phyloP scores from a whole-genome alignment of 2,888 invertebrate species.

The Conchocele bisecta region DNA sequence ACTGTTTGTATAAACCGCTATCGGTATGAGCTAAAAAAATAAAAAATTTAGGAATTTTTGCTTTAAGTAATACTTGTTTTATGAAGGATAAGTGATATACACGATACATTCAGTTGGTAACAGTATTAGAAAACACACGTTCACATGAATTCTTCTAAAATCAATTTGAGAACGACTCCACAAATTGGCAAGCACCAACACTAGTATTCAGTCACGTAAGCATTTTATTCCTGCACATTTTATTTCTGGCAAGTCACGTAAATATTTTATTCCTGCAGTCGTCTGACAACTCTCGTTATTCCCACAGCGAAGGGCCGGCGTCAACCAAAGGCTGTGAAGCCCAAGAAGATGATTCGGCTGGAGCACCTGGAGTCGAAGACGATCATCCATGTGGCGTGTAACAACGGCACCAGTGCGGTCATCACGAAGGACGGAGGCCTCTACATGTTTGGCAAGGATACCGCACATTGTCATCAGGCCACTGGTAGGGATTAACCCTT shows the following conservation, averaged over 20 bases:
- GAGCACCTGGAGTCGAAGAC: slow-evolving; percentile 95
- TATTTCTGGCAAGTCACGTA: too few species aligned
- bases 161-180: too few species aligned
- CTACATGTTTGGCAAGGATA: slow-evolving; percentile 96
- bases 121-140: too few species aligned
- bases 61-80: too few species aligned
- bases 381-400: slow-evolving; percentile 93
- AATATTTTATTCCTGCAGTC: too few species aligned
- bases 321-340: slow-evolving; percentile 94
- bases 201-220: too few species aligned
- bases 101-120: too few species aligned
- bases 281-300: background rate
- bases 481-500: slow-evolving; percentile 83
- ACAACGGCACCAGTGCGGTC: slow-evolving; percentile 96
- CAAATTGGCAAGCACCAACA: too few species aligned
- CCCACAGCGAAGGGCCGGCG: slow-evolving; percentile 85
- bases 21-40: background rate
- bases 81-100: too few species aligned
- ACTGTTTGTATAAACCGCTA: background rate
- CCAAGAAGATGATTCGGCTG: slow-evolving; percentile 95
- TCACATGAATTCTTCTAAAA: too few species aligned
- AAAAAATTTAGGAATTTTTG: background rate
- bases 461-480: slow-evolving; percentile 84
- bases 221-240: too few species aligned
- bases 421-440: slow-evolving; percentile 95